Evolutionary conservation across 1,140 invertebrate species (phyloP).

Genomic region (Lysiphlebus fabarum): DNA sequence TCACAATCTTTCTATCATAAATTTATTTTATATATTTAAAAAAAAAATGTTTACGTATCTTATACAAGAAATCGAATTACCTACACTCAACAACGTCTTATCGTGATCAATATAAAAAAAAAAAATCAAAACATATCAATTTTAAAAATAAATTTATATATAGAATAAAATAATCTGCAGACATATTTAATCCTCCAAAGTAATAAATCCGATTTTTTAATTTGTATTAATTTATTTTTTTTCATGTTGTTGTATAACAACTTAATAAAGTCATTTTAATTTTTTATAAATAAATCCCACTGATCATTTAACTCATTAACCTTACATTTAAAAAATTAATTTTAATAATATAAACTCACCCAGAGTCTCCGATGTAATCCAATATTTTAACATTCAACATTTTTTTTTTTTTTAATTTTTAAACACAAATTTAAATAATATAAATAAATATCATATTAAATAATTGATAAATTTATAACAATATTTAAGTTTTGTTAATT

Average conservation of each 20-base stretch:
- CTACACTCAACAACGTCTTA: too few species aligned
- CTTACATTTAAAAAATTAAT: conserved; percentile 9
- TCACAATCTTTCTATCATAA: not conserved
- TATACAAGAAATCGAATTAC: too few species aligned
- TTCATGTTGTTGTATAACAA: conserved; percentile 12
- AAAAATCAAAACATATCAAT: too few species aligned
- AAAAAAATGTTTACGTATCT: too few species aligned
- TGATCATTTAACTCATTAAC: not conserved
- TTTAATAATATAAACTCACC: conserved; percentile 37
- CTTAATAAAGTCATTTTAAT: conserved; percentile 8
- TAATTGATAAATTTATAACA: too few species aligned
- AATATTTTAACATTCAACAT: conserved; percentile 54
- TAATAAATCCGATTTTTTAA: not conserved
- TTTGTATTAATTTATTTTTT: conserved; percentile 5
- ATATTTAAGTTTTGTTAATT: too few species aligned
- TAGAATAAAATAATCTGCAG: too few species aligned
- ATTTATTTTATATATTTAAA: too few species aligned
- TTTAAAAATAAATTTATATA: too few species aligned
- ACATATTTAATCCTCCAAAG: too few species aligned
- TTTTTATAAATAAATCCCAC: conserved; percentile 1
- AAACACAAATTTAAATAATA: not conserved
- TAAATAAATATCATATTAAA: not conserved
- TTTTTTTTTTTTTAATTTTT: not conserved
- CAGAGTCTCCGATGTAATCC: conserved; percentile 52
- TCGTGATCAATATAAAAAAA: too few species aligned